Percentiles rank a stretch among this genome's conserved stretches.
These are phyloP conservation scores for Parascotia fuliginaria DNA, from an alignment of 2,888 invertebrate genomes.

Conservation along the genomic window DNA sequence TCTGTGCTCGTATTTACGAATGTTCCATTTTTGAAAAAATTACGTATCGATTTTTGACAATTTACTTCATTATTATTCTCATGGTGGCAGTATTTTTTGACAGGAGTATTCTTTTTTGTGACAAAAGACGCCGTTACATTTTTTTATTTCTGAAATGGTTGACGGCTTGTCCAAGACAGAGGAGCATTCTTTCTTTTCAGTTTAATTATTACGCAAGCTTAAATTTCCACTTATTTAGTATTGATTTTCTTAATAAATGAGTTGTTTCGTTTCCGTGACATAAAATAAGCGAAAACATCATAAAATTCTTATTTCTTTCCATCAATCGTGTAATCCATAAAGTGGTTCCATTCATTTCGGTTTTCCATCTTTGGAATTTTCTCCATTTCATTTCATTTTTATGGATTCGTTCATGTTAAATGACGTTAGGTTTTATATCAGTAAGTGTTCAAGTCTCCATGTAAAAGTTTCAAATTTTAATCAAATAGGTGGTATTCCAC, in stretches of 20 bases:
- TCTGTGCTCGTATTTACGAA: slow-evolving; percentile 4
- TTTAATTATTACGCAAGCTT: not conserved
- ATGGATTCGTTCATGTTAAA: slow-evolving; percentile 4
- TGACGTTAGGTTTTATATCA: slow-evolving; percentile 1
- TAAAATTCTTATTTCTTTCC: slow-evolving; percentile 31
- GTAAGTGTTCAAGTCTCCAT: not conserved
- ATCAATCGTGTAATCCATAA: slow-evolving; percentile 14
- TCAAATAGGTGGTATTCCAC: slow-evolving; percentile 35
- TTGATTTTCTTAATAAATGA: slow-evolving; percentile 12
- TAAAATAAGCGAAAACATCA: slow-evolving; percentile 33
- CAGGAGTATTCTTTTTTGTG: not conserved
- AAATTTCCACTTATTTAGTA: slow-evolving; percentile 3
- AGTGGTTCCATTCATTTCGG: slow-evolving; percentile 18
- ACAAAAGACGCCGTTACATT: not conserved
- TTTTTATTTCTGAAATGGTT: not conserved
- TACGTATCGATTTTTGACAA: slow-evolving; percentile 13
- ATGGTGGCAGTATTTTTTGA: not conserved
- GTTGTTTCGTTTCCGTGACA: slow-evolving; percentile 20
- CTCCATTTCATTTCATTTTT: slow-evolving; percentile 2
- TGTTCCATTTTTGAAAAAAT: slow-evolving; percentile 6
- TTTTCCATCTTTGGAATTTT: slow-evolving; percentile 5
- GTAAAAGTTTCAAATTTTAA: slow-evolving; percentile 33
- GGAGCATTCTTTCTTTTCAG: not conserved
- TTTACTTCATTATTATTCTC: slow-evolving; percentile 1
- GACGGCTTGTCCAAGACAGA: too few species aligned